A percentile compares a stretch with the other conserved stretches of the same genome.
Conservation (phyloP, 1,140 invertebrate genomes). For the Drosophila malerkotliana region DNA sequence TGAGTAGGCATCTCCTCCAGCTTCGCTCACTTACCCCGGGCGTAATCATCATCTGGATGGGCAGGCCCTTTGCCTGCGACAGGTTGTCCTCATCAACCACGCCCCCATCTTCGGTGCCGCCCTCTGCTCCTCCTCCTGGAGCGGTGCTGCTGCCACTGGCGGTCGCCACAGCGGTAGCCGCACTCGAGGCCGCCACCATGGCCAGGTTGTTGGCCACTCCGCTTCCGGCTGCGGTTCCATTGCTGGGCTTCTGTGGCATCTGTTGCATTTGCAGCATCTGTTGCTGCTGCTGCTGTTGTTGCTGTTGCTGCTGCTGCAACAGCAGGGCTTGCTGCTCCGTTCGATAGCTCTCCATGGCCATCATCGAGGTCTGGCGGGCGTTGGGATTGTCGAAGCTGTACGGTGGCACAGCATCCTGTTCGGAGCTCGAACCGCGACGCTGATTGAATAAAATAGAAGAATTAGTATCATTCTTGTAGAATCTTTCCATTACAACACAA, state of each 20-base stretch:
- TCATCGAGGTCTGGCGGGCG: conserved; percentile 81
- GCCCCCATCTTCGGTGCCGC: conserved; percentile 19
- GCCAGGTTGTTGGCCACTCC: conserved; percentile 61
- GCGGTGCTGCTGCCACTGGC: conserved; percentile 27
- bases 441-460: conserved; percentile 28
- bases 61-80: conserved; percentile 64
- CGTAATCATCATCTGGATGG: conserved; percentile 83
- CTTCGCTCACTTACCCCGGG: conserved; percentile 79
- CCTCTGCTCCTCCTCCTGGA: conserved; percentile 37
- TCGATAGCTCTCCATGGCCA: conserved; percentile 82
- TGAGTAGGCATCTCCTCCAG: conserved; percentile 20
- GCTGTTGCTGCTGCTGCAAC: conserved; percentile 48
- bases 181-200: conserved; percentile 66
- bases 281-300: conserved; percentile 39
- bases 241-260: conserved; percentile 21
- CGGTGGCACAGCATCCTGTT: conserved; percentile 80
- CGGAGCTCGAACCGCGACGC: conserved; percentile 76
- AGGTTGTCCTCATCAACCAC: conserved; percentile 52
- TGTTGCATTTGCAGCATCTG: conserved; percentile 23
- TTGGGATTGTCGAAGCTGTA: conserved; percentile 82
- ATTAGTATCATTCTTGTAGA: background rate
- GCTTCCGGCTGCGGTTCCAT: conserved; percentile 16
- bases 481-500: background rate
- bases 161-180: conserved; percentile 59
- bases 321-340: conserved; percentile 73